Base-by-base conservation (phyloP, 2,888 invertebrate genomes). In the Brenthis ino region DNA sequence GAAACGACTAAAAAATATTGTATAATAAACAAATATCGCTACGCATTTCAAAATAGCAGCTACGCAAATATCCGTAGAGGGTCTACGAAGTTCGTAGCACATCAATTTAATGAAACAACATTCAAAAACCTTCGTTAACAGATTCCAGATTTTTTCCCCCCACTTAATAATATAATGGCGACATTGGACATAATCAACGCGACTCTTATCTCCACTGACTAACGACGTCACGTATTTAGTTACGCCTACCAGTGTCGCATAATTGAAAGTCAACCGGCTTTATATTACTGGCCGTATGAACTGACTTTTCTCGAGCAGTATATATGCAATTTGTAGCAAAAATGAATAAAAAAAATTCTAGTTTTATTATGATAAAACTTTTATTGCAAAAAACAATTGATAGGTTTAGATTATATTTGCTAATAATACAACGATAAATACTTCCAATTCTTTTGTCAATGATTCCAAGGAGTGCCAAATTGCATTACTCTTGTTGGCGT, bases 201-300 rank as follows among this genome's bases (percentile, higher is more conserved):
- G 63, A 57, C 53, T 68, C 65, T 57, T 65, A 70, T 70, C 65
- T 68, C 63, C 63, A 63, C 50, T 50, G 60, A 50, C 68, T 67
- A 56, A 67, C 63, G 81, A 86, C 86, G 85, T 90, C 90, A 91
- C 91, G 90, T 91, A 89, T 89, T 91, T 89, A 89, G 89, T 91
- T 88, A 88, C 82, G 80, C 75, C 76, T 76, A 75, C 55, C 61
- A 63, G 48, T 51, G 56, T 51, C 37, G 57, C 43, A 54, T 63
- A 57, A 64, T 68, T 57, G 57, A 64, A 68, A 57, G 14, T 47
- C 51, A 51, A 63, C 54, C 60, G 37, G 37, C 37, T 60, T 50
- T 60, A 60, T 60, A 60, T 60, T 50, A 60, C 60, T 50, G 60
- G 28, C n/a, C 50, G n/a, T 50, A 50, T 60, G 60, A 33, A 60